Percentiles rank a stretch among this genome's conserved stretches.
phyloP scores from a whole-genome alignment of 2,888 invertebrate genomes.

The Tenthredo scrophulariae region DNA sequence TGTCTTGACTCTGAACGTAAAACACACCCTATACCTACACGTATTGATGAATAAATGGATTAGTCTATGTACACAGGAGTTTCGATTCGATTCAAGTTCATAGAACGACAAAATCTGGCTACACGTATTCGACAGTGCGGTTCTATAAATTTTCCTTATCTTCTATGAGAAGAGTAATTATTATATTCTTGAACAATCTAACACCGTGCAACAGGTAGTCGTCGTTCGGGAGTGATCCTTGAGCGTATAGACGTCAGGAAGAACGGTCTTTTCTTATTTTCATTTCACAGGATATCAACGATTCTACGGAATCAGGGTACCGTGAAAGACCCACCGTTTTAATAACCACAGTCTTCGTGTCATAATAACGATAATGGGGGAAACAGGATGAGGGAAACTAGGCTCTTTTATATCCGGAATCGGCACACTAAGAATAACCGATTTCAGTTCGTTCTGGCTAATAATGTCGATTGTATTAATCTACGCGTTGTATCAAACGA shows the following conservation, averaged over 20 bases:
- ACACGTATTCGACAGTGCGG: neutral
- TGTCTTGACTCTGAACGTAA: conserved; percentile 42
- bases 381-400: neutral
- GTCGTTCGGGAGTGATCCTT: neutral
- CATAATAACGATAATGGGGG: neutral
- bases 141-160: neutral
- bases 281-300: neutral
- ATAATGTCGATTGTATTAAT: neutral
- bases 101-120: neutral
- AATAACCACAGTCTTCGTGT: neutral
- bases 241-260: neutral
- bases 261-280: neutral
- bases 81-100: neutral
- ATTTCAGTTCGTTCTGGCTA: neutral
- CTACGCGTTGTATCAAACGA: neutral
- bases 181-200: neutral
- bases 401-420: neutral
- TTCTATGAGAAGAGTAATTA: neutral
- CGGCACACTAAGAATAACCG: neutral
- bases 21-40: too few relatives aligned
- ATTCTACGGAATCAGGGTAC: neutral
- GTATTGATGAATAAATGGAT: neutral
- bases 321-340: neutral
- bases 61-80: neutral
- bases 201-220: conserved; percentile 25